Evolutionary conservation across 1,140 invertebrate genomes (phyloP).

Genomic region (Neodiprion fabricii): DNA sequence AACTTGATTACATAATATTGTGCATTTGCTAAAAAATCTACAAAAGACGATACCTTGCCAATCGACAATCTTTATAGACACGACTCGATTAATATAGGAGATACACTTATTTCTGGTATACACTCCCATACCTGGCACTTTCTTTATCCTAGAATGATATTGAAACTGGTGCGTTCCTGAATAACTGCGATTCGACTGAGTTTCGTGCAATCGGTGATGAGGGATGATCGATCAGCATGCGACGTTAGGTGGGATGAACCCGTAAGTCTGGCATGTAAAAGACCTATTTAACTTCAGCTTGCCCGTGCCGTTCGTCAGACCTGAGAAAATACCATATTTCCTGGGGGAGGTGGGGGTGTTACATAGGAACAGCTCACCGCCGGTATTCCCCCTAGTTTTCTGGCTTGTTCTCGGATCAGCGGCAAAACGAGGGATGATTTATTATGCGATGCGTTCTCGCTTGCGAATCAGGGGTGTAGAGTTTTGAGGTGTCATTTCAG

Average conservation of each 20-base stretch:
- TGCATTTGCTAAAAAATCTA: not conserved
- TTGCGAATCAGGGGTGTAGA: not conserved
- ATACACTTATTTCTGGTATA: slow-evolving; percentile 7
- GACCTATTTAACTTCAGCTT: slow-evolving; percentile 6
- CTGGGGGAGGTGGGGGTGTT: slow-evolving; percentile 23
- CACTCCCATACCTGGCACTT: slow-evolving; percentile 14
- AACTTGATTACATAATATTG: slow-evolving; percentile 7
- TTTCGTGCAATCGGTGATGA: not conserved
- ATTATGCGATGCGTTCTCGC: slow-evolving; percentile 19
- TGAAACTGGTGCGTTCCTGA: not conserved
- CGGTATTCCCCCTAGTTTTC: slow-evolving; percentile 22
- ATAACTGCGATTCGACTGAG: not conserved
- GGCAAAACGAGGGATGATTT: slow-evolving; percentile 20
- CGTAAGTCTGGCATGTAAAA: not conserved
- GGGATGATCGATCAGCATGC: not conserved
- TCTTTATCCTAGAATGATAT: slow-evolving; percentile 8
- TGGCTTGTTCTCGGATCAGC: slow-evolving; percentile 12
- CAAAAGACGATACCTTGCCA: not conserved
- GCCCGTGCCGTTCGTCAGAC: slow-evolving; percentile 21
- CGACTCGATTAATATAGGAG: not conserved
- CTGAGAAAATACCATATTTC: slow-evolving; percentile 37
- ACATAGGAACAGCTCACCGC: slow-evolving; percentile 36
- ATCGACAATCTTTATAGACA: not conserved
- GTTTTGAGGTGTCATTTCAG: slow-evolving; percentile 12
- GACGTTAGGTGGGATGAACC: slow-evolving; percentile 15